Evolutionary conservation across 1,140 invertebrate species (phyloP).

Genomic region (Drosophila kanapiae): DNA sequence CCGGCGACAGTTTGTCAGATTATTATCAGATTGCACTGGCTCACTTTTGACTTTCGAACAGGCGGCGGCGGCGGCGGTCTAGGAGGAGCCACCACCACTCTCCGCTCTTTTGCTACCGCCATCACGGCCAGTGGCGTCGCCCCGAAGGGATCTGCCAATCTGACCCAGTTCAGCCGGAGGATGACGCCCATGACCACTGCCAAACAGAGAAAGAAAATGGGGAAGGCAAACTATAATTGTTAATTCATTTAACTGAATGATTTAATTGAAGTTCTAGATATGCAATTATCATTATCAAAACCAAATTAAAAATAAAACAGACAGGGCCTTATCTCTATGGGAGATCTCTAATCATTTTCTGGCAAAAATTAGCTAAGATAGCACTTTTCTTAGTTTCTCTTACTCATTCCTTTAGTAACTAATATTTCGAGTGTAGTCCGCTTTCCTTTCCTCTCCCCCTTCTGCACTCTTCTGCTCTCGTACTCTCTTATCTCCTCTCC

Average conservation of each 20-base stretch:
- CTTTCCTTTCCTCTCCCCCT: too few relatives aligned
- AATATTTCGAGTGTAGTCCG: too few relatives aligned
- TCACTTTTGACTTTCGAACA: constrained; percentile 80
- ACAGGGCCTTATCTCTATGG: not conserved
- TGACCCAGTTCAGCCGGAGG: constrained; percentile 56
- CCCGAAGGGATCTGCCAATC: constrained; percentile 54
- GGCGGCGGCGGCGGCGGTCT: constrained; percentile 49
- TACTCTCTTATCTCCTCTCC: too few relatives aligned
- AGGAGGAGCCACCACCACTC: constrained; percentile 40
- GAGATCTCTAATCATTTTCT: not conserved
- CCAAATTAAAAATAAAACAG: too few relatives aligned
- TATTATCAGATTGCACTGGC: constrained; percentile 84
- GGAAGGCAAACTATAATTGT: not conserved
- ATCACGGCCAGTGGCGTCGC: constrained; percentile 55
- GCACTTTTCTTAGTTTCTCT: too few relatives aligned
- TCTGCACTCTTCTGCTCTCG: too few relatives aligned
- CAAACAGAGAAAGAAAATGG: not conserved
- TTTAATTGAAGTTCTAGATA: not conserved
- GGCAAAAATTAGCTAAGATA: too few relatives aligned
- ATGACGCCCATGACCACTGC: constrained; percentile 45
- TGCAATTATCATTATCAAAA: too few relatives aligned
- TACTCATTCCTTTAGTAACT: too few relatives aligned
- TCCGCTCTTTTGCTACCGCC: too few relatives aligned
- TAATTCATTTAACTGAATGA: not conserved
- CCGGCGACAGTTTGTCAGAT: constrained; percentile 85